Evolutionary conservation across 92 coral and sea anemone genomes (phyloP), one percentile per base, ranked within the genome.

Genomic region (Palythoa grandiflora): DNA sequence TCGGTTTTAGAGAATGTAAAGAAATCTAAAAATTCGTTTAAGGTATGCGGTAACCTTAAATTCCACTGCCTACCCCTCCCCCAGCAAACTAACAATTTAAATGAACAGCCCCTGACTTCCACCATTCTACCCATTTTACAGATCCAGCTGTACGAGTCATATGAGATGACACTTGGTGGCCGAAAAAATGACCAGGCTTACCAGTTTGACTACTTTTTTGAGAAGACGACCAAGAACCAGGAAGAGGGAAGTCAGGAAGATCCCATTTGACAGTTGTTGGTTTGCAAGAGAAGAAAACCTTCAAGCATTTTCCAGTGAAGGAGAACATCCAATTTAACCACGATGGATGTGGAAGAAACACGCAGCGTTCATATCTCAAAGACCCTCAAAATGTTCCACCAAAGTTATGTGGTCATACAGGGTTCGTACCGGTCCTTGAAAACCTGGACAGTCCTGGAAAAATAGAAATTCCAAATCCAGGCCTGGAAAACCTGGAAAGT

Each of bases 131-230:
- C 12, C 12, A 12, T 52, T 15, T 93, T 93, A 36, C 79, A 95
- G 98, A 92, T 95, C 73, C 92, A 95, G 78, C 66, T 89, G 7
- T 95, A 93, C 20, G 93, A 95, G 66, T 75, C 75, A 9, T 87
- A 93, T 36, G 98, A 95, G 81, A 93, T 95, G 94, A 80, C 91
- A 9, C 79, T 91, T 19, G 93, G 94, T 74, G 93, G 94, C 1
- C 88, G 95, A 19, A 93, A 94, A 84, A 90, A 95, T 61, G 80
- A 80, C 17, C 79, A 90, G 51, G 93, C 93, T 1, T 95, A 95
- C 84, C 91, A 93, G 78, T 95, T 95, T 85, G 92, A 95, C 73
- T 95, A 95, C 79, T 95, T 95, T 77, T 95, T 95, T 83, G 90
- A 81, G 89, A 93, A 95, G 90, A 86, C 95, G n/a, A 78, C 89